Conservation (phyloP, 2,113 vertebrate genomes). For the Bucco capensis region DNA sequence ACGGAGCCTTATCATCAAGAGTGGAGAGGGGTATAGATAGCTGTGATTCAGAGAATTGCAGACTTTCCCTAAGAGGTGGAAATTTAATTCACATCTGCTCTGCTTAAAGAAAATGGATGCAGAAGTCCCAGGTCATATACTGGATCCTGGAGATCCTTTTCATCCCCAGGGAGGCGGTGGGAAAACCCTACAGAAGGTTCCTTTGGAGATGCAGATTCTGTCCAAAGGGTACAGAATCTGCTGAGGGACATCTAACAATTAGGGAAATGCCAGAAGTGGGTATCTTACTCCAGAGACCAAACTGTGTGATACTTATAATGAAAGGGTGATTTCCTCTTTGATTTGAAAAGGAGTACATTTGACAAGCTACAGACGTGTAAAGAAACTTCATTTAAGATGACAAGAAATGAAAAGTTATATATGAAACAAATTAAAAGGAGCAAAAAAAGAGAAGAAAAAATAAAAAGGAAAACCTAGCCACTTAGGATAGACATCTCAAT, state of each 20-base stretch:
- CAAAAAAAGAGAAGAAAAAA: neutral
- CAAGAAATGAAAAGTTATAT: neutral
- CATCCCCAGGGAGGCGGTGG: neutral
- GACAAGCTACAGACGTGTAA: neutral
- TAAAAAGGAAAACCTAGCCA: neutral
- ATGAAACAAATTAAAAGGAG: neutral
- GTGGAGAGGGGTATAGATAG: neutral
- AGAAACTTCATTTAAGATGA: neutral
- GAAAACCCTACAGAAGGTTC: neutral
- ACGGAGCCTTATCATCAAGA: rapidly evolving
- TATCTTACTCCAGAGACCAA: neutral
- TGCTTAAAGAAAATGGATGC: neutral
- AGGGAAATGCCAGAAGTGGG: neutral
- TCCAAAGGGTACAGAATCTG: neutral
- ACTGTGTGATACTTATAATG: neutral
- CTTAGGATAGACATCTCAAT: neutral
- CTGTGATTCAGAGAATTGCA: neutral
- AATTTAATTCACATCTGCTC: neutral
- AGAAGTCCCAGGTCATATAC: neutral
- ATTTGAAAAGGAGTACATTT: neutral
- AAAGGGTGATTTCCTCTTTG: neutral
- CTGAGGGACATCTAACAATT: neutral
- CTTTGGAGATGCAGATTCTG: neutral
- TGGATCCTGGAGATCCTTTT: neutral
- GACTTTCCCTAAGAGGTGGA: neutral